A percentile compares a stretch with the other conserved stretches of the same genome.
Evolutionary conservation across 2,113 vertebrate genomes (phyloP).

Genomic region (Scytalopus superciliaris): DNA sequence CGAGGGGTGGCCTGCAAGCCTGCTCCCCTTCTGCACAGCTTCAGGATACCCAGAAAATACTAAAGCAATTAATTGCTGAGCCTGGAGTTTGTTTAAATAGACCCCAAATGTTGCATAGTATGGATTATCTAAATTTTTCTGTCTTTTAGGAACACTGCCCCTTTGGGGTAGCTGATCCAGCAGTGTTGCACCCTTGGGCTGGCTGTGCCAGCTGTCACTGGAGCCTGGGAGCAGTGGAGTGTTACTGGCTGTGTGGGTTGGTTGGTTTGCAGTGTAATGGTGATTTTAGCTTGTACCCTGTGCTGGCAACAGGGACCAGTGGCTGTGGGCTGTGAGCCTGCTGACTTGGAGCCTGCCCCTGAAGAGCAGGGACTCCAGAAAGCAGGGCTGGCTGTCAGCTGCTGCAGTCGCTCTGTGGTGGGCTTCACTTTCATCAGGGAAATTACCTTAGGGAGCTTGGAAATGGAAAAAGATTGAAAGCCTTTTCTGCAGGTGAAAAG

Average conservation of each 20-base stretch:
- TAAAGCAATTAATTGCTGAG: not conserved
- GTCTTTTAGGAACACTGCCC: accelerated
- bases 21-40: not conserved
- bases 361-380: not conserved
- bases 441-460: not conserved
- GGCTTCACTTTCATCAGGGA: accelerated
- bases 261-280: not conserved
- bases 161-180: not conserved
- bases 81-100: not conserved
- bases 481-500: not conserved
- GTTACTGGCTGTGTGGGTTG: not conserved
- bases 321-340: not conserved
- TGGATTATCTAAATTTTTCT: not conserved
- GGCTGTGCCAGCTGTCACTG: accelerated
- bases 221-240: not conserved
- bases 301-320: not conserved
- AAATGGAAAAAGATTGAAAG: not conserved
- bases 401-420: accelerated
- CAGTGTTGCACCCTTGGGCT: accelerated
- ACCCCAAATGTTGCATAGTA: not conserved
- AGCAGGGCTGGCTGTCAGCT: not conserved
- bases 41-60: not conserved
- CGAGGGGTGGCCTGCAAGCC: not conserved
- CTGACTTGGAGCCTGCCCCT: not conserved
- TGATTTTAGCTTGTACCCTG: not conserved